Base-by-base conservation (phyloP, 2,888 invertebrate species). In the Thumatha senex region DNA sequence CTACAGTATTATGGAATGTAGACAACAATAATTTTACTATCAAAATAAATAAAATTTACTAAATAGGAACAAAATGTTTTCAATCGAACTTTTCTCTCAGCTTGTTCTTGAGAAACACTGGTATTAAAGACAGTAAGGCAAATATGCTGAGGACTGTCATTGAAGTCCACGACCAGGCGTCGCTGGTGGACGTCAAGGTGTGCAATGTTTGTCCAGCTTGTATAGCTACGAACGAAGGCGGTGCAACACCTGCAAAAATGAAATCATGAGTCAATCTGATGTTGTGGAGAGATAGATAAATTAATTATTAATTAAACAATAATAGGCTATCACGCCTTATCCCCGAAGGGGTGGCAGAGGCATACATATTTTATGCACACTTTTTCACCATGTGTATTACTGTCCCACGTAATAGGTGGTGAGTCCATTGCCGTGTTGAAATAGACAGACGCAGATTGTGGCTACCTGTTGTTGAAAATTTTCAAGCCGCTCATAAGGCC, bases 201-300 rank as follows among this genome's bases (percentile, higher is more conserved):
- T 99, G 97, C 40, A 99, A 91, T 0, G 99, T 99, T 79, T 98
- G 98, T 11, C 99, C 99, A 10, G 99, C 98, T 92, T 99, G 98
- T 69, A 99, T 98, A 10, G 98, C 98, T 24, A 99, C 95, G 82
- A 99, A 97, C 0, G 99, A 98, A 4, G 99, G 99, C 40, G 99
- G 99, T 0, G 97, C 98, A 10, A 98, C 98, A 61, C 98, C 97
- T 95, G 74, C 5, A 38, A 44, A 44, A 9, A 45, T 8, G 2
- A 31, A 8, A 31, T 31, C 8, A 31, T 11, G 11, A 31, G 31
- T 31, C n/a, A n/a, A n/a, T n/a, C n/a, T n/a, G n/a, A n/a, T n/a
- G n/a, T n/a, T n/a, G n/a, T n/a, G n/a, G n/a, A n/a, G n/a, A n/a
- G n/a, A n/a, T n/a, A n/a, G n/a, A n/a, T n/a, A n/a, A 38, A 38